Percentiles rank a stretch among this genome's conserved stretches.
Evolutionary conservation across 2,797 vertebrate species (phyloP).

Genomic region (Galago senegalensis): DNA sequence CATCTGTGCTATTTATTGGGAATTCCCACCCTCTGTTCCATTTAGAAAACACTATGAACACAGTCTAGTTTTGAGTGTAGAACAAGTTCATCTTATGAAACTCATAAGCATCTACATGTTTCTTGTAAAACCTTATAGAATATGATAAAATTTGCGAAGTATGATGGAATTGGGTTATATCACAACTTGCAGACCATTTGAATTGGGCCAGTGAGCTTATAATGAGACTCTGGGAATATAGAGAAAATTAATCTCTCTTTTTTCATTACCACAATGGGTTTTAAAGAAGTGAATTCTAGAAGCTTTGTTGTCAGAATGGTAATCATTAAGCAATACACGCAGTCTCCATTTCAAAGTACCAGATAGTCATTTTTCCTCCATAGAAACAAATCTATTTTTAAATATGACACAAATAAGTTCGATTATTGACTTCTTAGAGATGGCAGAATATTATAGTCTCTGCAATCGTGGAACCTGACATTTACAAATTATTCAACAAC

Average conservation of each 20-base stretch:
- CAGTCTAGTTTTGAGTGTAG: constrained; percentile 42
- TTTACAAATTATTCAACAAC: constrained; percentile 31
- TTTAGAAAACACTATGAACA: constrained; percentile 55
- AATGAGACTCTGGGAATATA: not conserved
- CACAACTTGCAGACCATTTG: not conserved
- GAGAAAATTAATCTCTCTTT: constrained; percentile 32
- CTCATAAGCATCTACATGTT: not conserved
- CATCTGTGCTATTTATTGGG: constrained; percentile 32
- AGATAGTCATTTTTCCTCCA: constrained; percentile 13
- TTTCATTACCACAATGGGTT: not conserved
- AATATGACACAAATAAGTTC: constrained; percentile 48
- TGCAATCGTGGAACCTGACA: not conserved
- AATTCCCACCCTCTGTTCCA: not conserved
- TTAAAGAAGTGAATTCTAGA: constrained; percentile 53
- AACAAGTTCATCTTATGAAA: not conserved
- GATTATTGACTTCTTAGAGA: not conserved
- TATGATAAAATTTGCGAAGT: constrained; percentile 14
- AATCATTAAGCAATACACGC: not conserved
- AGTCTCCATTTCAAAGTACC: not conserved
- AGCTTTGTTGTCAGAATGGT: not conserved
- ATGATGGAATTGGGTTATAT: not conserved
- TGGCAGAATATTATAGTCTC: not conserved
- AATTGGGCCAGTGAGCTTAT: not conserved
- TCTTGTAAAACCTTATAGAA: not conserved
- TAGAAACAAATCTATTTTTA: not conserved